Evolutionary conservation across 1,140 invertebrate species (phyloP).

Genomic region (Trachelipus rathkii): DNA sequence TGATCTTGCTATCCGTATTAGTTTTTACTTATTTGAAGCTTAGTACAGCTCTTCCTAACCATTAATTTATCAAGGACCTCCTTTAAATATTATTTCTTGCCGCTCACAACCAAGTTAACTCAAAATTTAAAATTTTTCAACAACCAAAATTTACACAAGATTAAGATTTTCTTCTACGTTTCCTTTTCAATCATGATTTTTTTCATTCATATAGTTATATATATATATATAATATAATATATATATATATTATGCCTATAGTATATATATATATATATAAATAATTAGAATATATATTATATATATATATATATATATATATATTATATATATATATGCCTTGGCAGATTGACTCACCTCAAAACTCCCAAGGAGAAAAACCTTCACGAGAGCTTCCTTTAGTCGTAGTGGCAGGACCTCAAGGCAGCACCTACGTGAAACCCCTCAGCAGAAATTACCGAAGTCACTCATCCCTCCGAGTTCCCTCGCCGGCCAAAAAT

Average conservation of each 20-base stretch:
- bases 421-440: background rate
- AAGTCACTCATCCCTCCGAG: background rate
- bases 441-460: background rate
- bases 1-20: too few relatives aligned
- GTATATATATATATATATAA: constrained; percentile 1
- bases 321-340: background rate
- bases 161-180: too few relatives aligned
- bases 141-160: too few relatives aligned
- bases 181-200: too few relatives aligned
- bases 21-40: too few relatives aligned
- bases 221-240: constrained; percentile 10
- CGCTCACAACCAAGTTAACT: too few relatives aligned
- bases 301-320: constrained; percentile 13
- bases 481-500: background rate
- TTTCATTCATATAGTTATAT: background rate
- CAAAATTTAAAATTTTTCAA: too few relatives aligned
- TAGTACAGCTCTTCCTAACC: too few relatives aligned
- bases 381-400: background rate
- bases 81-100: too few relatives aligned
- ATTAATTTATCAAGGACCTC: too few relatives aligned
- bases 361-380: background rate
- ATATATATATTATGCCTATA: background rate
- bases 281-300: constrained; percentile 15
- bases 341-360: background rate
- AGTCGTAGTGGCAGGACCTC: background rate